These are phyloP conservation scores for Macropodus opercularis DNA, from an alignment of 2,797 vertebrate genomes.

Conservation along the genomic window DNA sequence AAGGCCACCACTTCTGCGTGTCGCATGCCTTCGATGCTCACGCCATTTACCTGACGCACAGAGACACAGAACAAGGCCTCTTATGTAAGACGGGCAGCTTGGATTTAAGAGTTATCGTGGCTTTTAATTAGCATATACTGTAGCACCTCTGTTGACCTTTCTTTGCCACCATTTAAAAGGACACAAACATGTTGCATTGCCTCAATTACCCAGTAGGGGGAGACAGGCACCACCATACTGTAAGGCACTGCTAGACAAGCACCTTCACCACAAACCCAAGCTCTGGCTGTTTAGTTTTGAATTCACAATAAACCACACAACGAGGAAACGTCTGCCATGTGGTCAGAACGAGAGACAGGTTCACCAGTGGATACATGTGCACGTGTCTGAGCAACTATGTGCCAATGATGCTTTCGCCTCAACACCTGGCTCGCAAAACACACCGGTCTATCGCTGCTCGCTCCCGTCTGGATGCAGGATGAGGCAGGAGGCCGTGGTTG, in stretches of 20 bases:
- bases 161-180: not conserved
- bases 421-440: slow-evolving; percentile 16
- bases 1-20: slow-evolving; percentile 95
- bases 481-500: slow-evolving; percentile 36
- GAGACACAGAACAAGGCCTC: not conserved
- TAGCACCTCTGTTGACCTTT: not conserved
- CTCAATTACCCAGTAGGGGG: slow-evolving; percentile 48
- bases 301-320: not conserved
- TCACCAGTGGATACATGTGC: slow-evolving; percentile 1
- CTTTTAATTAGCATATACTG: not conserved
- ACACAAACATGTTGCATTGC: slow-evolving; percentile 10
- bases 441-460: slow-evolving; percentile 16
- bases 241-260: not conserved
- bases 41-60: slow-evolving; percentile 88
- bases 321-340: not conserved
- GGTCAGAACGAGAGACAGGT: not conserved
- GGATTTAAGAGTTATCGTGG: not conserved
- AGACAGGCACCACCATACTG: slow-evolving; percentile 24
- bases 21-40: slow-evolving; percentile 92
- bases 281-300: slow-evolving; percentile 18
- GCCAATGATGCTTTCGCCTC: slow-evolving; percentile 5
- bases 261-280: not conserved
- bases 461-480: slow-evolving; percentile 23
- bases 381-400: not conserved
- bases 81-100: not conserved